phyloP scores from a whole-genome alignment of 2,113 vertebrate genomes.

The Rattus rattus region DNA sequence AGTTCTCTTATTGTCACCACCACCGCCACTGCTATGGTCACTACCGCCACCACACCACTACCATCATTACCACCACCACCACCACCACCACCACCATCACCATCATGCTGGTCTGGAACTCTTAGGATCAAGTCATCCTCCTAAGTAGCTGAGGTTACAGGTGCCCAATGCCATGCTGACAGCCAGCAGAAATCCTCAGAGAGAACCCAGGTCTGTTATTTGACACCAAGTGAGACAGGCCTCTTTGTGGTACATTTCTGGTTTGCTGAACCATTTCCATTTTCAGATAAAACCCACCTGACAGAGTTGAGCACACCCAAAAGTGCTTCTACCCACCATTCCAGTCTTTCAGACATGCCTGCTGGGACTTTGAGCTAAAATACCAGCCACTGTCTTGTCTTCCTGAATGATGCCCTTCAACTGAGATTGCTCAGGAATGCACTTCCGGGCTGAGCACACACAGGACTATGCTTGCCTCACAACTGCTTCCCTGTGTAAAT shows the following conservation, averaged over 20 bases:
- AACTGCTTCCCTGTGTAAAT: neutral
- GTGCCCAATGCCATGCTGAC: neutral
- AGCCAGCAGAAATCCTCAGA: neutral
- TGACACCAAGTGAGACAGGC: neutral
- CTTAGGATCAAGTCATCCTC: neutral
- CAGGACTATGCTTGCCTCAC: neutral
- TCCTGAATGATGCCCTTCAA: neutral
- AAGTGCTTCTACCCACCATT: neutral
- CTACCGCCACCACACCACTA: neutral
- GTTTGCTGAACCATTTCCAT: neutral
- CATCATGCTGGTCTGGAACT: neutral
- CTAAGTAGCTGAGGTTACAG: neutral
- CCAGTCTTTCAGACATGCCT: no score
- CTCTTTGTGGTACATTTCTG: neutral
- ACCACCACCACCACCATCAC: neutral
- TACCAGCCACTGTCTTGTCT: neutral
- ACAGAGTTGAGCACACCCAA: neutral
- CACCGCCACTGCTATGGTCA: neutral
- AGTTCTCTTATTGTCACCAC: no score
- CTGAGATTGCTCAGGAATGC: neutral
- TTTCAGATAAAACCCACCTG: neutral
- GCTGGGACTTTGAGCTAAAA: neutral
- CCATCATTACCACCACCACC: rapidly evolving
- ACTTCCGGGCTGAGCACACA: neutral
- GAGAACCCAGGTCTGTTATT: neutral